Conservation (phyloP, 2,797 vertebrate species). For the Thamnophis elegans region DNA sequence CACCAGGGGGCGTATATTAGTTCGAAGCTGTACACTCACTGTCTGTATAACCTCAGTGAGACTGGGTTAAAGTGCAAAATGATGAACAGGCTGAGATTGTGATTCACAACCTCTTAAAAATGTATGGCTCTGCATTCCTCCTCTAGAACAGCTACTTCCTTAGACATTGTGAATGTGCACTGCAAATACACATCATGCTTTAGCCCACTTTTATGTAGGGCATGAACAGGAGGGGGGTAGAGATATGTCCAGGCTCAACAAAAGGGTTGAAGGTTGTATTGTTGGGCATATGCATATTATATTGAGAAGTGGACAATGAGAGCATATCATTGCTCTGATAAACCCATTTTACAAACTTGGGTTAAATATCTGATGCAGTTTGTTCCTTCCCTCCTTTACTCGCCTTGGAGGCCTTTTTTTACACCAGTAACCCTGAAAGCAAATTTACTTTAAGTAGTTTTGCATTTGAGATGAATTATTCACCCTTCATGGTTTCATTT, state of each 20-base stretch:
- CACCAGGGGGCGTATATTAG: constrained; percentile 91
- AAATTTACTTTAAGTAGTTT: not conserved
- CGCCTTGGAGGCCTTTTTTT: not conserved
- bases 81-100: constrained; percentile 50
- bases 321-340: not conserved
- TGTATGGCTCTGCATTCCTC: constrained; percentile 38
- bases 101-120: constrained; percentile 34
- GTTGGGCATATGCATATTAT: constrained; percentile 1
- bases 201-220: not conserved
- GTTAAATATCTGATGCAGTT: not conserved
- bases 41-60: constrained; percentile 76
- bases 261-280: constrained; percentile 1
- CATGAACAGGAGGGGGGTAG: not conserved
- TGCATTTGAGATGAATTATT: constrained; percentile 41
- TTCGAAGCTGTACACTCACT: constrained; percentile 81
- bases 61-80: constrained; percentile 63
- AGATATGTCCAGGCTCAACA: not conserved
- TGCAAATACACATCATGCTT: not conserved
- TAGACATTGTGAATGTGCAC: constrained; percentile 17
- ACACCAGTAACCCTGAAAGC: not conserved
- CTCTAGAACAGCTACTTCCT: constrained; percentile 48
- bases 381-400: not conserved
- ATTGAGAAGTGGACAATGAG: not conserved
- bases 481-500: constrained; percentile 39
- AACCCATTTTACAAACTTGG: fast-evolving